Conservation (phyloP, 2,113 vertebrate species). For the Setophaga coronata region DNA sequence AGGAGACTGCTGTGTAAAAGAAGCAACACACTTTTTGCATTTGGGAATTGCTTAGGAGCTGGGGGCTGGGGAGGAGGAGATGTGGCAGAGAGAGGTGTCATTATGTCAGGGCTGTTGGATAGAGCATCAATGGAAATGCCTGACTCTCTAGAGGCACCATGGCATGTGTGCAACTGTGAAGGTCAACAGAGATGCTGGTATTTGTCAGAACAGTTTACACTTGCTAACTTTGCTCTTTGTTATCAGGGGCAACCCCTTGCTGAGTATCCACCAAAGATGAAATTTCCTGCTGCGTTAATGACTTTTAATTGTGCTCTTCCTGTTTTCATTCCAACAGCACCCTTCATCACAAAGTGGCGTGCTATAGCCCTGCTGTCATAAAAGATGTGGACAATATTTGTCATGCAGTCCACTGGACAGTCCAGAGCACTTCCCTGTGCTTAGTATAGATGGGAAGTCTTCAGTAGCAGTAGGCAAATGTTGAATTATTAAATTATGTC, state of each 20-base stretch:
- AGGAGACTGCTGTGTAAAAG: not conserved
- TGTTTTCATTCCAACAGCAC: not conserved
- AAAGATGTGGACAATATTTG: not conserved
- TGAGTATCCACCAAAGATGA: not conserved
- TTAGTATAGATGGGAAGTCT: not conserved
- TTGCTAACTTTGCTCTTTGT: not conserved
- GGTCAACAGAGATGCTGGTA: not conserved
- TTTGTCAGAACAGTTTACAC: not conserved
- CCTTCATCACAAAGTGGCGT: not conserved
- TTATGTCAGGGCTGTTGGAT: not conserved
- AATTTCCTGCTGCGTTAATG: not conserved
- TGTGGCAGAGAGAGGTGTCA: not conserved
- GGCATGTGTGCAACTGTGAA: not conserved
- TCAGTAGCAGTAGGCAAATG: not conserved
- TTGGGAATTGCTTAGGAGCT: not conserved
- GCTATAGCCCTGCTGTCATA: not conserved
- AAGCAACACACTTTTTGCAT: not conserved
- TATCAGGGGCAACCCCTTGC: not conserved
- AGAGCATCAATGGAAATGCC: not conserved
- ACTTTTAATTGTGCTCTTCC: not conserved
- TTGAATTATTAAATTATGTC: constrained; percentile 52
- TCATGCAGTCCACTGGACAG: not conserved
- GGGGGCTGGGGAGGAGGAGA: not conserved
- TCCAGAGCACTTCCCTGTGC: not conserved
- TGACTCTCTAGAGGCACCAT: not conserved